These are phyloP conservation scores for Melanotus villosus DNA, from an alignment of 2,888 invertebrate species.

Conservation along the genomic window DNA sequence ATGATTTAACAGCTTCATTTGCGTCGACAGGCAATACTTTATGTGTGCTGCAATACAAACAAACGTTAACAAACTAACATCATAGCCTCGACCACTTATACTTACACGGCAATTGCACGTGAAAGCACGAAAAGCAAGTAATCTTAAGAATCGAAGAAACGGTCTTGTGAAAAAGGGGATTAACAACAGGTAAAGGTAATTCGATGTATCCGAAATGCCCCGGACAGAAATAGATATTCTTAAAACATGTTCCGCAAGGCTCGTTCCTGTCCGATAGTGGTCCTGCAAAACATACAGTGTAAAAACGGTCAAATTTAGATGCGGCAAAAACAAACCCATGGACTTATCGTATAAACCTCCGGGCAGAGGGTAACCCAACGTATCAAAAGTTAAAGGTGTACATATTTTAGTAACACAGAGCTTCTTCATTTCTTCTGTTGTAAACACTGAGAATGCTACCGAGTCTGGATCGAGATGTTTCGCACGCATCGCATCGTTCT, in stretches of 20 bases:
- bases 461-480: conserved; percentile 47
- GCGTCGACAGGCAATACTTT: conserved; percentile 71
- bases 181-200: conserved; percentile 88
- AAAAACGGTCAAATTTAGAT: neutral
- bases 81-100: neutral
- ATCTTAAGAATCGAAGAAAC: conserved; percentile 78
- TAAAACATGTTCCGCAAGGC: conserved; percentile 86
- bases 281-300: conserved; percentile 67
- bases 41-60: conserved; percentile 63
- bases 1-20: conserved; percentile 79
- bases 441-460: conserved; percentile 69
- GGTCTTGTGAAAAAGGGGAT: conserved; percentile 89
- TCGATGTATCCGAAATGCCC: conserved; percentile 98
- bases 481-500: conserved; percentile 20
- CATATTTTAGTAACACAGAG: conserved; percentile 87
- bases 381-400: conserved; percentile 85
- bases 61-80: neutral
- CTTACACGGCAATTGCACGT: conserved; percentile 77
- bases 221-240: conserved; percentile 78
- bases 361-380: conserved; percentile 83
- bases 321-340: conserved; percentile 73
- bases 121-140: conserved; percentile 80
- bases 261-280: conserved; percentile 77
- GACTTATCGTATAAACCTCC: conserved; percentile 93
- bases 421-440: conserved; percentile 81